Conservation (phyloP, 2,888 invertebrate genomes). For the Brassicogethes aeneus region DNA sequence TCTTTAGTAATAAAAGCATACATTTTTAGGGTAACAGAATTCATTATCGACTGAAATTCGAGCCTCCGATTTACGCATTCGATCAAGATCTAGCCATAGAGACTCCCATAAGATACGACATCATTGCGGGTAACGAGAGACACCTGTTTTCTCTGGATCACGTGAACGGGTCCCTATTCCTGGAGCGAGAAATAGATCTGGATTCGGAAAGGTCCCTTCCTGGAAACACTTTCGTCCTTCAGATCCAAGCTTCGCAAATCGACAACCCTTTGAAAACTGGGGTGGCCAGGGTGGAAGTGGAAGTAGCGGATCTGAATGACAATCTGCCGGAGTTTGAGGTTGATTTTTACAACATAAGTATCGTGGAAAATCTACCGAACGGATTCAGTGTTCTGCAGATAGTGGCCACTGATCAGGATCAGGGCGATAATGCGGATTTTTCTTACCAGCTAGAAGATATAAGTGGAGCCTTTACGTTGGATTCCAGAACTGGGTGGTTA, state of each 20-base stretch:
- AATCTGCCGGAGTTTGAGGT: constrained; percentile 83
- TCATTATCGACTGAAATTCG: constrained; percentile 60
- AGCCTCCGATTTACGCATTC: constrained; percentile 63
- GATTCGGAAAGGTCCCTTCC: constrained; percentile 64
- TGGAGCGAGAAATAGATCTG: constrained; percentile 74
- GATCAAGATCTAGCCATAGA: constrained; percentile 74
- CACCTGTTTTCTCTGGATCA: constrained; percentile 67
- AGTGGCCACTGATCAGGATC: constrained; percentile 71
- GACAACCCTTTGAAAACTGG: constrained; percentile 71
- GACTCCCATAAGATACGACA: constrained; percentile 65
- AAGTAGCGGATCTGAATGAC: constrained; percentile 71
- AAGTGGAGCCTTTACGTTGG: constrained; percentile 70
- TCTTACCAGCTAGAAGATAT: constrained; percentile 66
- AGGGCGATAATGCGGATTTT: constrained; percentile 80
- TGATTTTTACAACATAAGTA: constrained; percentile 84
- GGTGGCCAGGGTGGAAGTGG: constrained; percentile 62
- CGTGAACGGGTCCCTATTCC: constrained; percentile 63
- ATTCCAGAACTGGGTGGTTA: constrained; percentile 74
- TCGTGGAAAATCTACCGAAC: constrained; percentile 83
- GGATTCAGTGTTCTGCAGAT: constrained; percentile 63
- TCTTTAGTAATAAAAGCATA: no score
- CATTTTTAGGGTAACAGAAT: constrained; percentile 69
- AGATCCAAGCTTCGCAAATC: constrained; percentile 69
- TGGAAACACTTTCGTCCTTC: constrained; percentile 67
- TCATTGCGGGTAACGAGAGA: constrained; percentile 68